These are phyloP conservation scores for Steinernema hermaphroditum DNA, from an alignment of 2,888 invertebrate genomes.

Conservation along the genomic window DNA sequence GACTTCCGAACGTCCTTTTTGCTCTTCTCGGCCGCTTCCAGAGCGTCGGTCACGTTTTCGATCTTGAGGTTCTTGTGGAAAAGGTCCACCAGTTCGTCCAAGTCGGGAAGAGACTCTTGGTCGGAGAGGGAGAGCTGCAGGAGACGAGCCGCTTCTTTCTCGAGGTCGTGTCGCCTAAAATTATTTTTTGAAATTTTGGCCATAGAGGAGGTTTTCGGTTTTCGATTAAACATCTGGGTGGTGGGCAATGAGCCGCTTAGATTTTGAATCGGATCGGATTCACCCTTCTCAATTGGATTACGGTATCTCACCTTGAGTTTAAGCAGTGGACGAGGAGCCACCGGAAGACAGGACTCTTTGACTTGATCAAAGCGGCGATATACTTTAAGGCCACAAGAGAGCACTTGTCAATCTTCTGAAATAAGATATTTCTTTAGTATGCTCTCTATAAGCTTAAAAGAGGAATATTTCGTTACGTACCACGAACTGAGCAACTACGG, in stretches of 20 bases:
- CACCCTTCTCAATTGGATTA: no score
- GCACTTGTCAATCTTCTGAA: conserved; percentile 32
- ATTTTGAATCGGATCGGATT: no score
- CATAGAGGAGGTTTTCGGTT: no score
- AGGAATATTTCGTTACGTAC: not conserved
- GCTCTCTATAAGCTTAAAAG: no score
- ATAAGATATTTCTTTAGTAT: not conserved
- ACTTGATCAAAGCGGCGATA: conserved; percentile 47
- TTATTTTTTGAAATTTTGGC: not conserved
- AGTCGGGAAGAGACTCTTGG: not conserved
- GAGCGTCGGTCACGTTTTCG: not conserved
- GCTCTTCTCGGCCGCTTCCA: not conserved
- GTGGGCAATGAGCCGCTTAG: no score
- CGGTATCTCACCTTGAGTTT: conserved; percentile 42
- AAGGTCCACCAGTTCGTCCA: not conserved
- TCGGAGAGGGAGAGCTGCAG: conserved; percentile 10
- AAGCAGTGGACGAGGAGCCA: conserved; percentile 47
- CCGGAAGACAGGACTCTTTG: conserved; percentile 43
- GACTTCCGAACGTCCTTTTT: not conserved
- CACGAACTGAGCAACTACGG: conserved; percentile 5
- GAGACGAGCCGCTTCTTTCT: not conserved
- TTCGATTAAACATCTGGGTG: no score
- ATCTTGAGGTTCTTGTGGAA: conserved; percentile 19
- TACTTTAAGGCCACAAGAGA: conserved; percentile 51
- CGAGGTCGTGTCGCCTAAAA: conserved; percentile 9